phyloP scores from a whole-genome alignment of 2,113 vertebrate genomes.

The Gorsachius goisagi region DNA sequence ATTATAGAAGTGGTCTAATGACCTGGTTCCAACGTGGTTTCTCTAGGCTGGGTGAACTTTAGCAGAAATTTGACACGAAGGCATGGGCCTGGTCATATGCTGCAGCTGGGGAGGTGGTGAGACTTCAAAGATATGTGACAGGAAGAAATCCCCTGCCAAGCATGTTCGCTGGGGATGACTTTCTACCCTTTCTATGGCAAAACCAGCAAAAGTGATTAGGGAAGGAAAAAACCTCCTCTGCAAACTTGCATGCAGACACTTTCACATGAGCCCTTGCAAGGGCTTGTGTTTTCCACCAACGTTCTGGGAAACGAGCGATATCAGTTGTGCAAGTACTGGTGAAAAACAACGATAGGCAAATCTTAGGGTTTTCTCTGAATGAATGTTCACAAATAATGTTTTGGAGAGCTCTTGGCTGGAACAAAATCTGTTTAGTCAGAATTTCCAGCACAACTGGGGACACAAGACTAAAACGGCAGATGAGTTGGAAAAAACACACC shows the following conservation, averaged over 20 bases:
- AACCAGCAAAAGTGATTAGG: neutral
- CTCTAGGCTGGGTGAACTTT: neutral
- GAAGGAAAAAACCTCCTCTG: neutral
- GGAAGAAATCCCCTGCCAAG: neutral
- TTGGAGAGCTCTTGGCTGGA: constrained; percentile 4
- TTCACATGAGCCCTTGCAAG: neutral
- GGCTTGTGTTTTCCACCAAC: neutral
- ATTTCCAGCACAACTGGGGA: constrained; percentile 31
- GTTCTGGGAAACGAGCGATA: neutral
- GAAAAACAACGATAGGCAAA: neutral
- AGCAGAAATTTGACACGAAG: neutral
- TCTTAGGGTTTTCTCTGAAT: constrained; percentile 40
- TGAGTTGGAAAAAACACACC: neutral
- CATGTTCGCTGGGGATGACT: neutral
- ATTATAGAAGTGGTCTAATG: neutral
- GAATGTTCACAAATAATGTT: neutral
- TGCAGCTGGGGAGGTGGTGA: neutral
- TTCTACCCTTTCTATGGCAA: neutral
- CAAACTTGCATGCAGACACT: neutral
- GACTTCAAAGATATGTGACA: neutral
- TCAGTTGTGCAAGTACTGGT: neutral
- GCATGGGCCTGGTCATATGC: neutral
- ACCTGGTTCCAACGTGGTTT: neutral
- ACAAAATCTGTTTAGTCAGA: constrained; percentile 4
- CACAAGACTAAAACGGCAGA: neutral